phyloP scores from a whole-genome alignment of 2,888 invertebrate species.

The Zeuzera pyrina region DNA sequence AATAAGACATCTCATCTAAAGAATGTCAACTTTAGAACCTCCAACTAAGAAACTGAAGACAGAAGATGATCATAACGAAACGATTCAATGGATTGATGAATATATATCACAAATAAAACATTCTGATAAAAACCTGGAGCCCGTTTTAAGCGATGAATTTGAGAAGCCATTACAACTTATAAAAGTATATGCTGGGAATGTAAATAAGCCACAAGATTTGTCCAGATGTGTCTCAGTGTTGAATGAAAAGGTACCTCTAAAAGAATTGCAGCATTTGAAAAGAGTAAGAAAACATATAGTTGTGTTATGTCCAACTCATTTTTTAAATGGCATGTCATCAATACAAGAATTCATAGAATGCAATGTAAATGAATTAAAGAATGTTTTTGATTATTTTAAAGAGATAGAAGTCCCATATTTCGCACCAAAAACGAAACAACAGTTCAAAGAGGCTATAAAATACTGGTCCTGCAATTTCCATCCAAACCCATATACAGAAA shows the following conservation, averaged over 20 bases:
- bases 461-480: conserved; percentile 91
- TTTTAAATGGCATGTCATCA: conserved; percentile 25
- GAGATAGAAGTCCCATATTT: conserved; percentile 71
- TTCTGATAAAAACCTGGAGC: conserved; percentile 40
- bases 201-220: conserved; percentile 74
- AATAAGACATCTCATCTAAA: background rate
- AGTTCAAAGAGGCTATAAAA: conserved; percentile 73
- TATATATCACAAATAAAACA: conserved; percentile 28
- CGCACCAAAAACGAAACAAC: conserved; percentile 77
- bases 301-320: conserved; percentile 59
- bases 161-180: conserved; percentile 56
- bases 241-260: conserved; percentile 73
- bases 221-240: conserved; percentile 75
- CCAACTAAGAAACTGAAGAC: conserved; percentile 34
- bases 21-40: conserved; percentile 24
- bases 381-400: conserved; percentile 65
- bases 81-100: conserved; percentile 28
- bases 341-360: conserved; percentile 49
- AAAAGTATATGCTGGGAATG: conserved; percentile 74
- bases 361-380: conserved; percentile 58
- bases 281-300: conserved; percentile 76
- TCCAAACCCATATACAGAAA: conserved; percentile 82
- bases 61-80: conserved; percentile 9
- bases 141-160: conserved; percentile 72
- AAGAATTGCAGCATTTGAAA: conserved; percentile 80